Evolutionary conservation across 2,797 vertebrate species (phyloP).

Genomic region (Gallinago solitaria): DNA sequence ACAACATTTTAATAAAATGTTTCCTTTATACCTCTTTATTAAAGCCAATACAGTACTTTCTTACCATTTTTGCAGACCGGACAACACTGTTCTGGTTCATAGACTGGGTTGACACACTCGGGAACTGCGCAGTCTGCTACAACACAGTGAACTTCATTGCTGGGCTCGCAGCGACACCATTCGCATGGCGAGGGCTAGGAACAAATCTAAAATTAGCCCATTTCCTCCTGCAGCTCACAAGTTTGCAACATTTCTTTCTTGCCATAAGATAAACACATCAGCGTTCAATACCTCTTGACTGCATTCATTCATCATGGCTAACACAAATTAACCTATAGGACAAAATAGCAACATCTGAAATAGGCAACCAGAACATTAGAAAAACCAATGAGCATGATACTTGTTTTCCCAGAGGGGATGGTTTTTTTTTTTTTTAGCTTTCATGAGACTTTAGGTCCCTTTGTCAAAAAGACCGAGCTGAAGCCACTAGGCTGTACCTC

Average conservation of each 20-base stretch:
- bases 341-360: neutral
- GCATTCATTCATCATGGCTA: constrained; percentile 9
- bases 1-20: neutral
- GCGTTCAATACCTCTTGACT: constrained; percentile 31
- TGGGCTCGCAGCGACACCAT: constrained; percentile 99
- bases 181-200: constrained; percentile 98
- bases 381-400: rapidly evolving
- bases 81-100: constrained; percentile 99
- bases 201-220: constrained; percentile 83
- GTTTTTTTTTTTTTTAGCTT: neutral
- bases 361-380: neutral
- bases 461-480: neutral
- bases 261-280: constrained; percentile 72
- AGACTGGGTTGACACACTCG: constrained; percentile 99
- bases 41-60: constrained; percentile 74
- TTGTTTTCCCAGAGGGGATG: neutral
- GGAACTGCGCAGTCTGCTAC: constrained; percentile 99
- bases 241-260: constrained; percentile 73
- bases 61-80: constrained; percentile 99
- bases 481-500: neutral
- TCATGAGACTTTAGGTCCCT: neutral
- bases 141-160: constrained; percentile 99
- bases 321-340: neutral
- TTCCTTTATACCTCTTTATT: constrained; percentile 53
- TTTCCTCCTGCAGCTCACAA: constrained; percentile 74